Conservation (phyloP, 2,888 invertebrate species). For the Busseola fusca region DNA sequence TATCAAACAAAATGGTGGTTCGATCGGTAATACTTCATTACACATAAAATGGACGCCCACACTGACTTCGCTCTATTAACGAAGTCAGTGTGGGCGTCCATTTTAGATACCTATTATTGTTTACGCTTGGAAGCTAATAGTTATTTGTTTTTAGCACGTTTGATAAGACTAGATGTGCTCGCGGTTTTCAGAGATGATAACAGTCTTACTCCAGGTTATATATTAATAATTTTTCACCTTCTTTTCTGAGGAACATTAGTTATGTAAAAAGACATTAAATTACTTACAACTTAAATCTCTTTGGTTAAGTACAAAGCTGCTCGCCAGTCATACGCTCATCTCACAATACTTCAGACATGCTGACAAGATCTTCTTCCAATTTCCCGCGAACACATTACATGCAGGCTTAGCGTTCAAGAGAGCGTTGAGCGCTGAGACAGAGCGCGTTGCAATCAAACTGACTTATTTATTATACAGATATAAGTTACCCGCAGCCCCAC, state of each 20-base stretch:
- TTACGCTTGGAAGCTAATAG: slow-evolving; percentile 1
- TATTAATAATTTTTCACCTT: background rate
- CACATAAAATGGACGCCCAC: no score
- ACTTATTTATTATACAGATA: background rate
- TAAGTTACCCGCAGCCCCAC: background rate
- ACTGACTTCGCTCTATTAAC: background rate
- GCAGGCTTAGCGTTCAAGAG: background rate
- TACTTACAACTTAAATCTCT: no score
- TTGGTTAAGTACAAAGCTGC: background rate
- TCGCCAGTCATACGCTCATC: background rate
- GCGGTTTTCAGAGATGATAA: background rate
- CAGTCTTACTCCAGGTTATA: background rate
- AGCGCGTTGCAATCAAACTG: background rate
- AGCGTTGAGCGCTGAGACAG: background rate
- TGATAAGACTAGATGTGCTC: background rate
- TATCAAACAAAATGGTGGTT: slow-evolving; percentile 36
- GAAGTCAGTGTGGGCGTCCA: slow-evolving; percentile 23
- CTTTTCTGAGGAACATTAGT: background rate
- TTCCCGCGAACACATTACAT: background rate
- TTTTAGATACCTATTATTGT: slow-evolving; percentile 24
- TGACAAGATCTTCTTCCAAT: background rate
- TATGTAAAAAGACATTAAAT: no score
- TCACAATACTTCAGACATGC: background rate
- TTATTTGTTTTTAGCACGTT: slow-evolving; percentile 4
- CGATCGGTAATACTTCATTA: slow-evolving; percentile 28